Evolutionary conservation across 2,797 vertebrate species (phyloP).

Genomic region (Dallia pectoralis): DNA sequence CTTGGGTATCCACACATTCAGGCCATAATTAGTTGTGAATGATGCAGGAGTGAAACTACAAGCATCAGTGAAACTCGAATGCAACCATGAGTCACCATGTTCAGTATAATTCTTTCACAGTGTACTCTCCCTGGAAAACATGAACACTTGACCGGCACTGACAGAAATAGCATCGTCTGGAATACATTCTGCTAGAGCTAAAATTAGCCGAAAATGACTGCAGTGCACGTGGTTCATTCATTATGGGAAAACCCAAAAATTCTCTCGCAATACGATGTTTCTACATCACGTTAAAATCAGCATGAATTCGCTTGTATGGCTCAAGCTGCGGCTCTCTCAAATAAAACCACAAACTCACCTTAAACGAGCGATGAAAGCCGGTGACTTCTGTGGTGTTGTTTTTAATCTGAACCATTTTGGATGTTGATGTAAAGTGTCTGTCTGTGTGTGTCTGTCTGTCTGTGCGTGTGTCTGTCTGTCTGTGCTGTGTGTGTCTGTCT

Average conservation of each 20-base stretch:
- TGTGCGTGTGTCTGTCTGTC: no score
- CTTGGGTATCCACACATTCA: neutral
- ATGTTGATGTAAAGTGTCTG: no score
- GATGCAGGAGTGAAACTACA: neutral
- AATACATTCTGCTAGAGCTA: neutral
- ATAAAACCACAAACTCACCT: neutral
- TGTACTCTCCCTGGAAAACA: neutral
- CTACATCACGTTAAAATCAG: neutral
- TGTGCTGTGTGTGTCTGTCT: no score
- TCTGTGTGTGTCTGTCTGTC: no score
- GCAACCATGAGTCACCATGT: neutral
- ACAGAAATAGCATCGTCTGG: neutral
- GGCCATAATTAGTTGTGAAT: neutral
- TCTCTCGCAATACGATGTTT: neutral
- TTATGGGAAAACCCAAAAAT: neutral
- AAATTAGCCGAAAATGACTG: neutral
- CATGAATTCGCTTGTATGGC: neutral
- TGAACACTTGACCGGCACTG: neutral
- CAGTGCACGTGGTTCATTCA: neutral
- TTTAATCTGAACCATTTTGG: neutral
- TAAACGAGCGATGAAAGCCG: neutral
- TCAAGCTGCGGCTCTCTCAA: neutral
- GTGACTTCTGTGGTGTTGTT: neutral
- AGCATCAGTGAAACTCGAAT: neutral
- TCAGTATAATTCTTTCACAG: neutral